Percentiles rank a stretch among this genome's conserved stretches.
Evolutionary conservation across 23 tunicate species (phyloP).

Genomic region (Pegea sp.): DNA sequence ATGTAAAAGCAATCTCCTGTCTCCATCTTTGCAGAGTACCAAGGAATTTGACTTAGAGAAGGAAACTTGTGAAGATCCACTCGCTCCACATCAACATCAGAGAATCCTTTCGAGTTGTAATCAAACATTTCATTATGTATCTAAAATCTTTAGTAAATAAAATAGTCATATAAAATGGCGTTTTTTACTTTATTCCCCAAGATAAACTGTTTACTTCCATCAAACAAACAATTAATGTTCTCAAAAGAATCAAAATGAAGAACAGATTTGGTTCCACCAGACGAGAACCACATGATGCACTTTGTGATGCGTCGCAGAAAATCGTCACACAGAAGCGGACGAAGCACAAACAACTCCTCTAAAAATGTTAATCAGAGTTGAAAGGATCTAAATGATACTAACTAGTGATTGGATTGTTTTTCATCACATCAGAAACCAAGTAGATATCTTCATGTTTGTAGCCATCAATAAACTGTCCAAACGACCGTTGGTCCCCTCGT

Average conservation of each 20-base stretch:
- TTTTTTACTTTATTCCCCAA: slow-evolving; percentile 42
- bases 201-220: slow-evolving; percentile 34
- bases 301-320: slow-evolving; percentile 10
- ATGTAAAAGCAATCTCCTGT: slow-evolving; percentile 45
- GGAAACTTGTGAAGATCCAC: slow-evolving; percentile 37
- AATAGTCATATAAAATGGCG: neutral
- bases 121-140: slow-evolving; percentile 12
- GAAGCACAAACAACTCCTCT: slow-evolving; percentile 37
- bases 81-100: slow-evolving; percentile 14
- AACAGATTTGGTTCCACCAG: slow-evolving; percentile 61
- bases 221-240: slow-evolving; percentile 44
- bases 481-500: slow-evolving; percentile 10
- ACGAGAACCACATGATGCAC: slow-evolving; percentile 44
- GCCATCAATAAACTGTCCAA: slow-evolving; percentile 8
- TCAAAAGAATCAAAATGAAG: slow-evolving; percentile 45
- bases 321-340: slow-evolving; percentile 31
- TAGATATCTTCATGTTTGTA: slow-evolving; percentile 25
- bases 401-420: slow-evolving; percentile 21
- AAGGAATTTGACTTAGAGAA: slow-evolving; percentile 9
- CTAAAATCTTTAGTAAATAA: slow-evolving; percentile 9
- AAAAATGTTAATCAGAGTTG: neutral
- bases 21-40: slow-evolving; percentile 30
- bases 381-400: slow-evolving; percentile 3
- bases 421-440: slow-evolving; percentile 19
- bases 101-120: no score